Conservation (phyloP, 2,888 invertebrate genomes). For the Apodemia zela region DNA sequence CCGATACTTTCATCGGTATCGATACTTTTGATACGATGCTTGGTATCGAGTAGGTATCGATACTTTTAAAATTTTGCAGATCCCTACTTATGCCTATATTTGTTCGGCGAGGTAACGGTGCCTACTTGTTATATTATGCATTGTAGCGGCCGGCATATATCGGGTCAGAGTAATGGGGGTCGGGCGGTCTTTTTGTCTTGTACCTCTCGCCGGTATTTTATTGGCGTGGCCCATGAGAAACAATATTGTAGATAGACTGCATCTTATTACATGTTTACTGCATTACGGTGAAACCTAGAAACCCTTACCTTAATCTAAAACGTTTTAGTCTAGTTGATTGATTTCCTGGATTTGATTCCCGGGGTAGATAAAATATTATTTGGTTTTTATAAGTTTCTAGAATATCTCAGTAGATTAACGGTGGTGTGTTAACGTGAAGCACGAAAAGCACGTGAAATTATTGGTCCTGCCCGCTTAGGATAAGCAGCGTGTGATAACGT, state of each 20-base stretch:
- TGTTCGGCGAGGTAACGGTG: conserved; percentile 38
- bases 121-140: conserved; percentile 33
- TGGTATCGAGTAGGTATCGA: too few species aligned
- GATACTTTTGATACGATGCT: too few species aligned
- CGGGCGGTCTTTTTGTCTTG: conserved; percentile 28
- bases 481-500: too few species aligned
- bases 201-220: conserved; percentile 23
- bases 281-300: conserved; percentile 32
- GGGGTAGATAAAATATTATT: too few species aligned
- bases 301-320: conserved; percentile 30
- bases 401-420: too few species aligned
- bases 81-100: conserved; percentile 36
- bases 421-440: too few species aligned
- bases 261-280: conserved; percentile 1
- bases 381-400: too few species aligned
- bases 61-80: too few species aligned
- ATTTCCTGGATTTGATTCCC: too few species aligned
- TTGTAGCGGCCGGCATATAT: conserved; percentile 32
- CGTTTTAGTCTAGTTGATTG: background rate
- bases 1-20: too few species aligned
- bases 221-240: conserved; percentile 20
- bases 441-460: too few species aligned
- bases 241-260: background rate
- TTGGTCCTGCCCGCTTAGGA: too few species aligned
- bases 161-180: conserved; percentile 30